phyloP scores from a whole-genome alignment of 2,888 invertebrate species.

The Druceiella hillmani region DNA sequence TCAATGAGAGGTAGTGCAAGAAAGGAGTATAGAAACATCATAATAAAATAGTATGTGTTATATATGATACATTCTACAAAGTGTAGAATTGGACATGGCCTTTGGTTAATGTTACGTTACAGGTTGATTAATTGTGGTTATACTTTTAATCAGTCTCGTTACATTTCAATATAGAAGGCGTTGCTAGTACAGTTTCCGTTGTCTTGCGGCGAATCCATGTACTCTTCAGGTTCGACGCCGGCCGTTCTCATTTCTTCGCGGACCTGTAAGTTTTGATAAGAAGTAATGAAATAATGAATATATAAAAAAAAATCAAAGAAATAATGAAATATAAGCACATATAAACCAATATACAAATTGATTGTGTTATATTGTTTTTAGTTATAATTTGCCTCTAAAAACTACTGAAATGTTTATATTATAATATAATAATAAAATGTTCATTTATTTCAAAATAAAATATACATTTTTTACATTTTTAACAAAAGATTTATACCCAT shows the following conservation, averaged over 20 bases:
- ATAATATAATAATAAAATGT: background rate
- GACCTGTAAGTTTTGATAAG: no score
- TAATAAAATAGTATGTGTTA: no score
- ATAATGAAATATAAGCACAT: background rate
- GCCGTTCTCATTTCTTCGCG: conserved; percentile 58
- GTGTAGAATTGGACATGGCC: no score
- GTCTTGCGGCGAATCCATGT: conserved; percentile 51
- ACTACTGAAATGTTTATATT: background rate
- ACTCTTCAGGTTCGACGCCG: conserved; percentile 56
- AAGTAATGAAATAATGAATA: no score
- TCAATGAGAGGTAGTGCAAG: no score
- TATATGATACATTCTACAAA: no score
- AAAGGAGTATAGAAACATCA: no score
- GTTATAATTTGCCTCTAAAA: background rate
- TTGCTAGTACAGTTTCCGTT: conserved; percentile 59
- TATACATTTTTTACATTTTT: background rate
- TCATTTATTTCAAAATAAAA: background rate
- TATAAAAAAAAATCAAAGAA: conserved; percentile 16
- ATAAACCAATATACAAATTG: background rate
- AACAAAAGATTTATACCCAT: background rate
- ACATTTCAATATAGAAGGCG: conserved; percentile 52
- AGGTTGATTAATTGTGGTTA: no score
- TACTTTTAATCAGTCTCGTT: no score
- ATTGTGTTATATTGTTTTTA: background rate
- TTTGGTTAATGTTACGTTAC: no score